These are phyloP conservation scores for Acrossocheilus fasciatus DNA, from an alignment of 2,797 vertebrate genomes.

Conservation along the genomic window DNA sequence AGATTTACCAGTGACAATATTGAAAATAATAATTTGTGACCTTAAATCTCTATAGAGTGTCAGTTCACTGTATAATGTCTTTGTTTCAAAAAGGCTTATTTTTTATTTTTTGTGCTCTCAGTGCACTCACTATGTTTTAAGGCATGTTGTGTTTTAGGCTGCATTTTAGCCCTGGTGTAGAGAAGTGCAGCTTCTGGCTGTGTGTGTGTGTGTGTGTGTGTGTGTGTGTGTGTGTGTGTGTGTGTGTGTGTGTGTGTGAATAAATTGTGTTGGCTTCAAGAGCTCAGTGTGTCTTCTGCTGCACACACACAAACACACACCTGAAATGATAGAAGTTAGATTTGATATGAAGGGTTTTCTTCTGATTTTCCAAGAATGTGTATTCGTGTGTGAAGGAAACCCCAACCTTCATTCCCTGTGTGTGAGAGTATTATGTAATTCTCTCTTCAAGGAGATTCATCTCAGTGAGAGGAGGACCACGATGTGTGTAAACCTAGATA, in stretches of 20 bases:
- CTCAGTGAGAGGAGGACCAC: neutral
- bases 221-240: neutral
- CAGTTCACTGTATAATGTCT: too few relatives aligned
- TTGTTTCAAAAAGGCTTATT: too few relatives aligned
- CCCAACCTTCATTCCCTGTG: neutral
- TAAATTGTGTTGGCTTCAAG: neutral
- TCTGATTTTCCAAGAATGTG: neutral
- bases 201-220: too few relatives aligned
- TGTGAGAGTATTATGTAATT: neutral
- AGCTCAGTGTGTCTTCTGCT: neutral
- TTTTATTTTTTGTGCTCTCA: too few relatives aligned
- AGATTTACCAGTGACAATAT: neutral
- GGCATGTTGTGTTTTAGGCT: slow-evolving; percentile 2
- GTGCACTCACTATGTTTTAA: neutral
- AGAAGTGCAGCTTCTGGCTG: neutral
- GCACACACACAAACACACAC: too few relatives aligned
- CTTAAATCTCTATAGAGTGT: too few relatives aligned
- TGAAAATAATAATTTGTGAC: neutral
- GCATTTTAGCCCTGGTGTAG: neutral
- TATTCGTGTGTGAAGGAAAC: neutral
- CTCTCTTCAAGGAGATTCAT: neutral
- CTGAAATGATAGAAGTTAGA: neutral
- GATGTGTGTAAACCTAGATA: neutral
- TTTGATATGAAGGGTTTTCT: neutral
- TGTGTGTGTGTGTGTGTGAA: neutral